phyloP scores from a whole-genome alignment of 2,888 invertebrate species.

The Rhagonycha lutea region DNA sequence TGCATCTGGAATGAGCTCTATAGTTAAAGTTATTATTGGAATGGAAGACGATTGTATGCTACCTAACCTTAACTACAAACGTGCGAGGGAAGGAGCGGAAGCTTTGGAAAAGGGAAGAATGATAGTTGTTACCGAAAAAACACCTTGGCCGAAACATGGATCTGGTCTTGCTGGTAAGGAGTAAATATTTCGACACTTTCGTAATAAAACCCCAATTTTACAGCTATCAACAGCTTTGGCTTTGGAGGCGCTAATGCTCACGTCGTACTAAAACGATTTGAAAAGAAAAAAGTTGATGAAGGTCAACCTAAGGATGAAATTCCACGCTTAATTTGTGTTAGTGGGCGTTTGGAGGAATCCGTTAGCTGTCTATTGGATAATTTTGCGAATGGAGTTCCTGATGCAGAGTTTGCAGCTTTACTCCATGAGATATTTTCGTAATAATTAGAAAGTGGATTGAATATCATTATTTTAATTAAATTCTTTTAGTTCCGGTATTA shows the following conservation, averaged over 20 bases:
- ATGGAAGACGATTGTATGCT: constrained; percentile 82
- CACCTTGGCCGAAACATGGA: constrained; percentile 58
- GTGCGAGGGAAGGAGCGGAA: constrained; percentile 58
- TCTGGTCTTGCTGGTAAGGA: constrained; percentile 3
- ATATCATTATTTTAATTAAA: not conserved
- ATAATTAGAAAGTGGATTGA: constrained; percentile 4
- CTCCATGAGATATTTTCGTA: constrained; percentile 45
- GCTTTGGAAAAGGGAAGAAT: constrained; percentile 66
- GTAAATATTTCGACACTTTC: constrained; percentile 38
- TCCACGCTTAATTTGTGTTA: constrained; percentile 73
- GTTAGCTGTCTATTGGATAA: constrained; percentile 68
- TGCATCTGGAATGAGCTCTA: constrained; percentile 67
- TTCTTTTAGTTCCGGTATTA: constrained; percentile 8
- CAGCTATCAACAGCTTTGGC: constrained; percentile 89
- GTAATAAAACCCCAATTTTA: constrained; percentile 39
- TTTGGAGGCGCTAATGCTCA: constrained; percentile 91
- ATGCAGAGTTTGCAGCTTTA: constrained; percentile 58
- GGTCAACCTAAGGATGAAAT: constrained; percentile 64
- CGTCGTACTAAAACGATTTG: constrained; percentile 65
- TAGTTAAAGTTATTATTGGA: constrained; percentile 57
- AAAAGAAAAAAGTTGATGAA: constrained; percentile 65
- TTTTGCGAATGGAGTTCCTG: constrained; percentile 64
- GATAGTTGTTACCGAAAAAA: constrained; percentile 74
- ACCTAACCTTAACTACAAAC: constrained; percentile 79
- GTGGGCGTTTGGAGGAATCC: constrained; percentile 81